These are phyloP conservation scores for Eulacestoma nigropectus DNA, from an alignment of 2,113 vertebrate species.

Conservation along the genomic window DNA sequence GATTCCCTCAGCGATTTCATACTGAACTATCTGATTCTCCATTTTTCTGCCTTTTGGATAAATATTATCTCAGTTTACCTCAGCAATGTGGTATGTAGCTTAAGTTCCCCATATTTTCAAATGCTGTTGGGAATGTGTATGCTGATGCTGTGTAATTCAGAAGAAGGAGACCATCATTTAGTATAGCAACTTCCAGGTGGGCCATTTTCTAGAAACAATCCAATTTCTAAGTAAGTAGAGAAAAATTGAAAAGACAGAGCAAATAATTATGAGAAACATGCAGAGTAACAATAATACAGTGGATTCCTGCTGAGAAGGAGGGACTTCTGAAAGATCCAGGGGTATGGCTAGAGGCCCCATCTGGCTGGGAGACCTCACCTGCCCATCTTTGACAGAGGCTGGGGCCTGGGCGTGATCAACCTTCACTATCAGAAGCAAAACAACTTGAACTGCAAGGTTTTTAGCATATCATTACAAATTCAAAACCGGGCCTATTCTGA, in stretches of 20 bases:
- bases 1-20: background rate
- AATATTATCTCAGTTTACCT: background rate
- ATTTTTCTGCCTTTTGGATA: background rate
- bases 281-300: background rate
- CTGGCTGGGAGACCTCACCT: background rate
- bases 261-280: background rate
- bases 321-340: background rate
- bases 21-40: background rate
- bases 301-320: background rate
- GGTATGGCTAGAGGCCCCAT: background rate
- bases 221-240: background rate
- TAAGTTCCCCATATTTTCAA: background rate
- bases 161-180: background rate
- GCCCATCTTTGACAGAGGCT: background rate
- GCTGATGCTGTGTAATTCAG: background rate
- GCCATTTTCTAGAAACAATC: background rate
- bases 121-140: background rate
- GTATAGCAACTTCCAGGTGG: background rate
- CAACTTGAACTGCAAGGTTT: conserved; percentile 16
- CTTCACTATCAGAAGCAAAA: background rate
- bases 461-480: conserved; percentile 35
- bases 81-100: background rate
- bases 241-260: background rate
- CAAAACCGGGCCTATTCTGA: background rate
- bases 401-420: background rate